Evolutionary conservation across 2,797 vertebrate genomes (phyloP), one percentile per base, ranked within the genome.

Genomic region (Perdix hodgsoniae): DNA sequence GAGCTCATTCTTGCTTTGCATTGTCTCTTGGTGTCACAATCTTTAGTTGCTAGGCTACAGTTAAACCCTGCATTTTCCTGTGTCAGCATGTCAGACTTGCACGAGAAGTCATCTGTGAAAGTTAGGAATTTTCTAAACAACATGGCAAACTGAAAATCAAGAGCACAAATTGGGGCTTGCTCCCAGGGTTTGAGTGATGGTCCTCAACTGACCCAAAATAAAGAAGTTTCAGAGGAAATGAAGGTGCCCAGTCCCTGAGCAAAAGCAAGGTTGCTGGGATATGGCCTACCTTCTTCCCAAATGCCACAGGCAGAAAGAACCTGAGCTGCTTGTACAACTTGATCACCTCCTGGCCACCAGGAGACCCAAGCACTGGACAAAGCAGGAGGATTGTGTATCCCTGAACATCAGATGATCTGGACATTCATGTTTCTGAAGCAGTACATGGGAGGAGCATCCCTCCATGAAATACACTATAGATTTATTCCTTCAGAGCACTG

Each of bases 361-460:
- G n/a, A 91, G 39, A 78, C 6, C 8, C 0, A 0, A 69, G 35
- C 37, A 10, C 35, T 44, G 59, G 71, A 59, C 59, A 70, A 78
- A 92, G 31, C 59, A 59, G 57, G 31, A 85, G 16, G 26, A 47
- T 42, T 80, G 50, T 16, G 23, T 83, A 54, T 11, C 52, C 10
- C 22, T 1, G 2, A 83, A 44, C 14, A 50, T 63, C 54, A 81
- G 63, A 69, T 63, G 40, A 14, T 83, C 78, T n/a, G 78, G 63
- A 40, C 83, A 59, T 49, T 92, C 56, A 40, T 83, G 18, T 83
- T 93, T 73, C 63, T 81, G 90, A 91, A 94, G 42, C 31, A 39
- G 50, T 39, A 57, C 19, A n/a, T 27, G 54, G 59, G 63, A 72
- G 31, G 71, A 93, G 44, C 10, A 8, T 35, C 63, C 83, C 83